Base-by-base conservation (phyloP, 2,888 invertebrate species). In the Dicyrtomina minuta region DNA sequence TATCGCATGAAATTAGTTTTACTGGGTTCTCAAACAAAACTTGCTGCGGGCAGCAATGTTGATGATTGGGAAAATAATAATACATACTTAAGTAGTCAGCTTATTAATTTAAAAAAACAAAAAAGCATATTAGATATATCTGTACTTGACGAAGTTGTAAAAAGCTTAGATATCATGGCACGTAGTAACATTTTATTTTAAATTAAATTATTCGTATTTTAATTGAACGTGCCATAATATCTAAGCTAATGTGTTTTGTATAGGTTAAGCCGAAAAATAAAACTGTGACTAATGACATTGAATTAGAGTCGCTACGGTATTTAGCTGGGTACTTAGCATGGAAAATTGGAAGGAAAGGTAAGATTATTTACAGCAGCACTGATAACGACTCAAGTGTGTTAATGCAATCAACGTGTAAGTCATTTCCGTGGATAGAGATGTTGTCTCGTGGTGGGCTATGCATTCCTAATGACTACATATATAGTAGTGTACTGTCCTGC, bases 291-390 rank as follows among this genome's bases (percentile, higher is more conserved):
- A 44, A 22, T 33, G 13, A 26, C 20, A 20, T 59, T 6, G 27
- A 55, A 24, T 12, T 33, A 22, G 55, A 68, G 1, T 51, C 61
- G 0, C 22, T 61, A 10, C 43, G 33, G 6, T 68, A 27, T 61
- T 61, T 68, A 17, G 61, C 68, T 24, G 68, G 61, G 2, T 68
- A 62, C n/a, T 20, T 61, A n/a, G 61, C 61, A 12, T 61, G 2
- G 22, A 20, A 24, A 55, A 1, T 68, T 2, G 51, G 53, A 12
- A 68, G 43, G 26, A 49, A 22, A 15, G 43, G 49, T 17, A 56
- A 41, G 4, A 17, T 22, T 5, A 44, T 8, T 58, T 66, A 33
- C 20, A 56, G 66, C 43, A 4, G 6, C 20, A 24, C 20, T 17
- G 4, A 10, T 20, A 12, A 2, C 6, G 24, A 51, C 10, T 22